Evolutionary conservation across 2,888 invertebrate genomes (phyloP).

Genomic region (Hylaea fasciaria): DNA sequence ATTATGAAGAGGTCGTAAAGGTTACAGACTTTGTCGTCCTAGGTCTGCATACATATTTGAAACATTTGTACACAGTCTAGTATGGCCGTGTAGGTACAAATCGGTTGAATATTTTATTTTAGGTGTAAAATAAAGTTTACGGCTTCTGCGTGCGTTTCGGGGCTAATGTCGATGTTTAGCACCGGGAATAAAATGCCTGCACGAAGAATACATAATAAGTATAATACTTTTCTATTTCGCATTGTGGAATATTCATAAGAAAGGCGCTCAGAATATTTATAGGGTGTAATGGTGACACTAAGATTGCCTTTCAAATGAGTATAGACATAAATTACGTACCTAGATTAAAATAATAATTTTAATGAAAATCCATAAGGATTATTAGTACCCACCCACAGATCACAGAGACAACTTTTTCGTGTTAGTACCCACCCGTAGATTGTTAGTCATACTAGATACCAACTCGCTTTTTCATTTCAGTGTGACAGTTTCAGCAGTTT

Average conservation of each 20-base stretch:
- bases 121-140: slow-evolving; percentile 28
- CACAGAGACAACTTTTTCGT: too few relatives aligned
- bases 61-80: slow-evolving; percentile 13
- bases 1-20: slow-evolving; percentile 22
- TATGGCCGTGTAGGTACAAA: slow-evolving; percentile 12
- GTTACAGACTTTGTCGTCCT: slow-evolving; percentile 4
- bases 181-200: slow-evolving; percentile 29
- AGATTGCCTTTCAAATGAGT: neutral
- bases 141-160: slow-evolving; percentile 20
- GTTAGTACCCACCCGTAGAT: too few relatives aligned
- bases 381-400: too few relatives aligned
- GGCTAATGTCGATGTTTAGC: slow-evolving; percentile 19
- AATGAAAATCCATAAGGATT: too few relatives aligned
- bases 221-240: slow-evolving; percentile 1
- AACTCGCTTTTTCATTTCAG: too few relatives aligned
- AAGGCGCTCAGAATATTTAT: slow-evolving; percentile 16
- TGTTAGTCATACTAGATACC: too few relatives aligned
- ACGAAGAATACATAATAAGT: slow-evolving; percentile 10
- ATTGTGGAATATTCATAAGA: slow-evolving; percentile 11
- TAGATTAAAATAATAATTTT: too few relatives aligned
- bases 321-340: too few relatives aligned
- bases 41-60: slow-evolving; percentile 28
- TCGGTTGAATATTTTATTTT: slow-evolving; percentile 13
- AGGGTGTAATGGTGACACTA: slow-evolving; percentile 1
- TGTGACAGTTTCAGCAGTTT: too few relatives aligned